Conservation (phyloP, 35 echinoderm and acorn worm species). For the Holothuria glaberrima region DNA sequence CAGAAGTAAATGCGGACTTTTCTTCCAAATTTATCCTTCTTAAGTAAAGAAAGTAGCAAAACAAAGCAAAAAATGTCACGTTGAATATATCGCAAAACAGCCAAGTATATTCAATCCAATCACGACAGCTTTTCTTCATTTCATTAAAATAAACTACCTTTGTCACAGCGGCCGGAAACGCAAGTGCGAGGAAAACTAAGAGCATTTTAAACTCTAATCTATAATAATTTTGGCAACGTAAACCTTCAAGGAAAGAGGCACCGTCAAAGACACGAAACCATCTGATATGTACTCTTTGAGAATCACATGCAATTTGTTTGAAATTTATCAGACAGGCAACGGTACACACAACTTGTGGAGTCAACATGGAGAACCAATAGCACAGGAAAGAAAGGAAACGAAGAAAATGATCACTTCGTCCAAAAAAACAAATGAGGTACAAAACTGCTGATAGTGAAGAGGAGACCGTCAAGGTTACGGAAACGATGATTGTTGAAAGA, state of each 20-base stretch:
- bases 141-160: background rate
- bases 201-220: background rate
- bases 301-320: too few relatives aligned
- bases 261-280: background rate
- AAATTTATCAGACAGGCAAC: background rate
- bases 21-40: background rate
- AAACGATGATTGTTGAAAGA: background rate
- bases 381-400: background rate
- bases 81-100: constrained; percentile 4
- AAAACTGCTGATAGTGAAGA: background rate
- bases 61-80: constrained; percentile 10
- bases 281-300: background rate
- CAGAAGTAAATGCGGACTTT: background rate
- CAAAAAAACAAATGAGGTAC: constrained; percentile 13
- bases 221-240: too few relatives aligned
- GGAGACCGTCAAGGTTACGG: background rate
- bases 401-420: constrained; percentile 6
- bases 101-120: background rate
- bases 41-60: constrained; percentile 23
- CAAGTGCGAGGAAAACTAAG: background rate
- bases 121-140: background rate
- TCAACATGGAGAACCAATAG: background rate
- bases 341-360: background rate
- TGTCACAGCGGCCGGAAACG: too few relatives aligned
- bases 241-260: background rate